Percentiles rank a stretch among this genome's conserved stretches.
These are phyloP conservation scores for Hemicentrotus pulcherrimus DNA, from an alignment of 35 echinoderm and acorn worm genomes.

Conservation along the genomic window DNA sequence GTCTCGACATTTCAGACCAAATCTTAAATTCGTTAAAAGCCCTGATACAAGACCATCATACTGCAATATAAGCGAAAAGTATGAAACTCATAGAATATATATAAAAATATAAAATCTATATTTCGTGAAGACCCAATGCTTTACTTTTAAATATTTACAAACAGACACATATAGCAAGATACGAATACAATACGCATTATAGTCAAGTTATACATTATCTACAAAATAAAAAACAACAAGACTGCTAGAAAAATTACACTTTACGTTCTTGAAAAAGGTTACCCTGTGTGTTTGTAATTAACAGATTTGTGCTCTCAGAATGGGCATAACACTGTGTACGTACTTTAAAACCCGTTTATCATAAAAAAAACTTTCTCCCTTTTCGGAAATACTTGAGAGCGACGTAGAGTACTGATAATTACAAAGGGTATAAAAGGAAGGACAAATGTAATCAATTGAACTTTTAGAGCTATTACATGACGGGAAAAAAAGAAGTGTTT, in stretches of 20 bases:
- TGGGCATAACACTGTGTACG: neutral
- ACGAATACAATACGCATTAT: neutral
- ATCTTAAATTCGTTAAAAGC: no score
- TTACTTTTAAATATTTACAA: neutral
- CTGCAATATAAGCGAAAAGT: neutral
- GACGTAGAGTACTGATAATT: no score
- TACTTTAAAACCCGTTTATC: neutral
- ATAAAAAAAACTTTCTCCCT: neutral
- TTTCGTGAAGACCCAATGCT: neutral
- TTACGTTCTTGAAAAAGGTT: neutral
- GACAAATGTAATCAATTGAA: no score
- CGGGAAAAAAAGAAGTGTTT: no score
- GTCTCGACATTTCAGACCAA: no score
- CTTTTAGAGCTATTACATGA: no score
- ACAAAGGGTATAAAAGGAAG: no score
- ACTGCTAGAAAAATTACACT: neutral
- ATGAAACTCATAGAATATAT: slow-evolving; percentile 20
- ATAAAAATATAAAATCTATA: slow-evolving; percentile 21
- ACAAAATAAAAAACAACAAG: neutral
- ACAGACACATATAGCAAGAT: neutral
- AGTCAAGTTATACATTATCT: neutral
- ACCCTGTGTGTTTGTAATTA: neutral
- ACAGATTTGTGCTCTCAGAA: neutral
- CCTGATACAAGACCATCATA: no score
- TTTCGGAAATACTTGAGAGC: no score